Evolutionary conservation across 2,113 vertebrate genomes (phyloP), one percentile per base, ranked within the genome.

Genomic region (Sciurus niger): DNA sequence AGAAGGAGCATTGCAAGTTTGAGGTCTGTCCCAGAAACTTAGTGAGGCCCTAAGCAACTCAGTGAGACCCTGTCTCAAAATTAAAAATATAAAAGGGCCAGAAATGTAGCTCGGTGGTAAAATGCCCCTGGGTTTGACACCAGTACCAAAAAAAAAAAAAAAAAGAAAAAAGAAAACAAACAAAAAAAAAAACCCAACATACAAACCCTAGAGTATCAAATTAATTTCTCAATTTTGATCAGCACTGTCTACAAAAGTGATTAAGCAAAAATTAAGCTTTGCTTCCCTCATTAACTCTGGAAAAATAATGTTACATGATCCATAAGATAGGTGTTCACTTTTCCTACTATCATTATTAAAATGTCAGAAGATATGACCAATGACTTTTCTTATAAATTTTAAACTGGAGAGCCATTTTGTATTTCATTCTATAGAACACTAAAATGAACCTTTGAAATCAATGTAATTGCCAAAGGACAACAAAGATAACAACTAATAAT

Each of bases 181-280:
- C 40, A 40, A 40, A 40, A 4, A 40, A 40, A 46, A 60, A 85
- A 68, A 14, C 88, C 91, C 48, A 48, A 51, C 46, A 48, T 13
- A 51, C 51, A 51, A 51, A 51, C 51, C 46, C 73, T 89, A 95
- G 76, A 95, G 78, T 77, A 67, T 4, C 65, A 60, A 94, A 95
- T 84, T 37, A 89, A 92, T 83, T 68, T 2, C 60, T 18, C 0
- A 78, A 28, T 86, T 97, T 76, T 1, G 4, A 85, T 95, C 93
- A 98, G 53, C n/a, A 68, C 4, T 94, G 60, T 68, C 82, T 94
- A 90, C 55, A 84, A 87, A 97, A 90, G 89, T 60, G 65, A n/a
- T 72, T 63, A 63, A 63, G 24, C 14, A 88, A 95, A 84, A 95
- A 84, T 28, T 86, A 84, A 55, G 14, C 14, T 82, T 43, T 46